These are phyloP conservation scores for Stegodyphus mimosarum DNA, from an alignment of 1,140 invertebrate species.

Conservation along the genomic window DNA sequence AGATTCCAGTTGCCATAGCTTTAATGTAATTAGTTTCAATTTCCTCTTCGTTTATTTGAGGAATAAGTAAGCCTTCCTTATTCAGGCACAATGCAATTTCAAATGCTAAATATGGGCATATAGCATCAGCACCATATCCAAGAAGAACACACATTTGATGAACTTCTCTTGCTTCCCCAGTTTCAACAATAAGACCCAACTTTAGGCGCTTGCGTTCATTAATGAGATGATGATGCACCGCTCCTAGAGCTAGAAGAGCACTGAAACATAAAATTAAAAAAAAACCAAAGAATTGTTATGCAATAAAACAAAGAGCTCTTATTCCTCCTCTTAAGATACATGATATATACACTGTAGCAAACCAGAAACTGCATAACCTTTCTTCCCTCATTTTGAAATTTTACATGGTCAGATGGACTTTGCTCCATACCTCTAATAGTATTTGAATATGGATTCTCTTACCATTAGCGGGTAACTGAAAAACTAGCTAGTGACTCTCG, in stretches of 20 bases:
- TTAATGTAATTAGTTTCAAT: slow-evolving; percentile 83
- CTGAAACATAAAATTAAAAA: slow-evolving; percentile 69
- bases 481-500: too few relatives aligned
- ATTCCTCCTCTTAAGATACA: too few relatives aligned
- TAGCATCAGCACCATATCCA: slow-evolving; percentile 96
- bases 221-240: slow-evolving; percentile 95
- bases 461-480: too few relatives aligned
- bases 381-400: too few relatives aligned
- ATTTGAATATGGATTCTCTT: too few relatives aligned
- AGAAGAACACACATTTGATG: slow-evolving; percentile 96
- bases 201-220: slow-evolving; percentile 96
- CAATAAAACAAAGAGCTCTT: too few relatives aligned
- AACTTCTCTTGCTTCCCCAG: slow-evolving; percentile 93
- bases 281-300: too few relatives aligned
- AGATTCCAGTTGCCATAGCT: slow-evolving; percentile 82
- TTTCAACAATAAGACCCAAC: slow-evolving; percentile 93
- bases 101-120: slow-evolving; percentile 97
- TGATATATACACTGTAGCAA: too few relatives aligned
- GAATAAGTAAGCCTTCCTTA: slow-evolving; percentile 80
- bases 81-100: slow-evolving; percentile 86
- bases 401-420: too few relatives aligned
- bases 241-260: slow-evolving; percentile 87
- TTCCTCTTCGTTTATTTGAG: slow-evolving; percentile 81
- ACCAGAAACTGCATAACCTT: too few relatives aligned
- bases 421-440: too few relatives aligned